A percentile compares a stretch with the other conserved stretches of the same genome.
Evolutionary conservation across 2,113 vertebrate species (phyloP).

Genomic region (Tupaia chinensis): DNA sequence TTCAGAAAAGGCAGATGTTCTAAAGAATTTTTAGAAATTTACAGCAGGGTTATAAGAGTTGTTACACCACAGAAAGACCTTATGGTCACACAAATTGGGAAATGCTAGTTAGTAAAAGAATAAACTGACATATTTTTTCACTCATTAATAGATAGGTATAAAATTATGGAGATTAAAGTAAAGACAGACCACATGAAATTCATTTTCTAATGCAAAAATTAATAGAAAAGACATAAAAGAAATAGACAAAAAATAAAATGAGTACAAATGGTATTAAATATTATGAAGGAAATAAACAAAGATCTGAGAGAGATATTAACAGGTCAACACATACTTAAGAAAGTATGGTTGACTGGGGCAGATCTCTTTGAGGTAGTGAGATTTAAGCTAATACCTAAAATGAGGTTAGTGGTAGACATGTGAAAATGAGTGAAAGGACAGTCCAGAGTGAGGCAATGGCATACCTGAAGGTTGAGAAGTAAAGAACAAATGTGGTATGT

Average conservation of each 20-base stretch:
- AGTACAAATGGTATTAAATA: not conserved
- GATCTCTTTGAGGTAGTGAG: not conserved
- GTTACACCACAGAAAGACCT: not conserved
- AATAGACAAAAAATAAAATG: not conserved
- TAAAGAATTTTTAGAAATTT: constrained; percentile 22
- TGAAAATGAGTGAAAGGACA: not conserved
- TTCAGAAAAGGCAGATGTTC: not conserved
- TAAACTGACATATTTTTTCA: not conserved
- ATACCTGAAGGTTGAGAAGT: not conserved
- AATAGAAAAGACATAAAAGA: not conserved
- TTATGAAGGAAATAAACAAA: not conserved
- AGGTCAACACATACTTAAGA: not conserved
- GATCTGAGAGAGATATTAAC: not conserved
- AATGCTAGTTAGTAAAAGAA: not conserved
- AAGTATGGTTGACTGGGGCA: not conserved
- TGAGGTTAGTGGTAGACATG: not conserved
- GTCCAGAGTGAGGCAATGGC: not conserved
- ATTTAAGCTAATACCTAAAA: not conserved
- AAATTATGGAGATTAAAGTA: not conserved
- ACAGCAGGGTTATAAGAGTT: not conserved
- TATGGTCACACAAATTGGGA: not conserved
- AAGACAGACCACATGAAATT: not conserved
- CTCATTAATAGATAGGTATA: not conserved
- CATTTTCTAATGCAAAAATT: not conserved
- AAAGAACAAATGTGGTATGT: not conserved